phyloP scores from a whole-genome alignment of 2,797 vertebrate genomes.

The Scyliorhinus canicula region DNA sequence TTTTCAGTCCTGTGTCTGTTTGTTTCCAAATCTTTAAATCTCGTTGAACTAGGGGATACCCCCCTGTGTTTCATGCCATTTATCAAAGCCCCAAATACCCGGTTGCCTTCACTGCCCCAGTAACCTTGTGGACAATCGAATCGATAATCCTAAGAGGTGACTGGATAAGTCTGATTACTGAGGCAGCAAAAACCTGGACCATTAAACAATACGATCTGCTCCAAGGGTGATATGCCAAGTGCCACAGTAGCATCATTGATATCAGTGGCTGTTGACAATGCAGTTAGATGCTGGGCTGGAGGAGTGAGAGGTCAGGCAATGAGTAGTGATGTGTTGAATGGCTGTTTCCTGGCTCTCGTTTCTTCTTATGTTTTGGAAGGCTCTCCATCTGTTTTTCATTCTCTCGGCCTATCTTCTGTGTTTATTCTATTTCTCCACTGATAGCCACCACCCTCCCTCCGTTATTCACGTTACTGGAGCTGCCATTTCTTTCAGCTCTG shows the following conservation, averaged over 20 bases:
- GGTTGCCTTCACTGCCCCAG: background rate
- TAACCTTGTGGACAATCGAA: background rate
- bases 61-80: no score
- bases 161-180: background rate
- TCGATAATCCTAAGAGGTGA: background rate
- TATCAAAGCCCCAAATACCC: background rate
- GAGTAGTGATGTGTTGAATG: background rate
- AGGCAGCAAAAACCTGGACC: background rate
- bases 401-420: background rate
- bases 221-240: background rate
- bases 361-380: background rate
- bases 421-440: background rate
- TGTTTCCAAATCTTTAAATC: no score
- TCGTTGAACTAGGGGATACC: no score
- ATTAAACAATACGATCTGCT: background rate
- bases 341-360: background rate
- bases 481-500: background rate
- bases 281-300: background rate
- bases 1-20: no score
- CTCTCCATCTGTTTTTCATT: background rate
- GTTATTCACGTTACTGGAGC: background rate
- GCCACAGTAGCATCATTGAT: background rate
- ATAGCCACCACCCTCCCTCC: background rate
- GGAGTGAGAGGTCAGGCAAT: background rate
- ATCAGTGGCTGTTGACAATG: background rate